Evolutionary conservation across 2,888 invertebrate species (phyloP), one percentile per base, ranked within the genome.

Genomic region (Coenonympha arcania): DNA sequence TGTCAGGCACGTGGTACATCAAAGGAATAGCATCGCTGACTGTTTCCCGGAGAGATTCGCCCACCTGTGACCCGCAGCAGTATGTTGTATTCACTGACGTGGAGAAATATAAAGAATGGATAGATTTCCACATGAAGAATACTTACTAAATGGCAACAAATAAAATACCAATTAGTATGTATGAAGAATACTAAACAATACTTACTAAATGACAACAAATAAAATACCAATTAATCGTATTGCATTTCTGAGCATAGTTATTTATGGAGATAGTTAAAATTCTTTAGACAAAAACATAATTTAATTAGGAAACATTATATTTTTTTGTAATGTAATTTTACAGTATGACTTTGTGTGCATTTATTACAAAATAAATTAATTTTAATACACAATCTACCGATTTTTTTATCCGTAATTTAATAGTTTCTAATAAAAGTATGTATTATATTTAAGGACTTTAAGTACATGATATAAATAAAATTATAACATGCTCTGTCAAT

Each of bases 61-160:
- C 51, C 1, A 40, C 48, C 8, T 54, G 50, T 11, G 47, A 54
- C 22, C 54, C 51, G 1, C 19, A 42, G 6, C 33, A 40, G 19
- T 54, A 48, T 6, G 39, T 30, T 63, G 68, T 65, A 68, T 71
- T 76, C 42, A 54, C 54, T 4, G 54, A 54, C 19, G 44, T 54
- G 3, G 43, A 30, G 2, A 54, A 50, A 47, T 54, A 50, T 18
- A n/a, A 24, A 15, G 20, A 39, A 11, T 54, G 53, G 53, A 50
- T 54, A 13, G 45, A 50, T 9, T 26, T 1, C 1, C 46, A 68
- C 39, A 55, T 68, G 4, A 6, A 45, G 18, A 24, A 37, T 33
- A 1, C 31, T 45, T 20, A 19, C 1, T 19, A 3, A 13, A 8
- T 40, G 16, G n/a, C n/a, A n/a, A n/a, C n/a, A n/a, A n/a, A n/a